Base-by-base conservation (phyloP, 2,797 vertebrate genomes). In the Lemur catta region DNA sequence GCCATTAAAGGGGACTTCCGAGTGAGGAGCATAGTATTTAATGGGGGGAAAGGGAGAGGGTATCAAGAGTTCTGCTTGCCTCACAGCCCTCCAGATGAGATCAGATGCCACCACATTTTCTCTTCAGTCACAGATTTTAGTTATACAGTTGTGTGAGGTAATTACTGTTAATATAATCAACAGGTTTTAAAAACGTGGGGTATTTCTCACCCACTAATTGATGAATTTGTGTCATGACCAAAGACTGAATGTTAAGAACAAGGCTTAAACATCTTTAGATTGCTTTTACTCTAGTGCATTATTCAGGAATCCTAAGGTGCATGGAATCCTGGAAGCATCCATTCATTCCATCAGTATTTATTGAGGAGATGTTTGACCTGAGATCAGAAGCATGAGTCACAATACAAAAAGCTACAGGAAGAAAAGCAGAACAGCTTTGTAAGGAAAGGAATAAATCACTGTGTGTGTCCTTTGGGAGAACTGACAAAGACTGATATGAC, bases 221-320 rank as follows among this genome's bases (percentile, higher is more conserved):
- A 28, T 92, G 28, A 84, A 91, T 75, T 52, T 65, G 46, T 57
- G 52, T 46, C 41, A 84, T n/a, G 38, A 82, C 9, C 35, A 72
- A 94, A 89, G 41, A 80, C 17, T 55, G 14, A 90, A 50, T 89
- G 61, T 59, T 89, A 74, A 61, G 30, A 92, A 59, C 35, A 91
- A 85, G 15, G 8, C 26, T 84, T 75, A 57, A 87, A 91, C 7
- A 91, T 91, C 15, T 59, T 81, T 76, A 67, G 26, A 81, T 55
- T 52, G 30, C 6, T 81, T 72, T 18, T 91, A 35, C 22, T 35
- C 18, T 43, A 12, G 33, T 33, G 17, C 14, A 91, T 78, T 63
- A 67, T 50, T 74, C 35, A 67, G 22, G 20, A 93, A 79, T 35
- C 20, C 28, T 41, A 55, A n/a, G 35, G 26, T 80, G 2, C 18